Evolutionary conservation across 1,140 invertebrate genomes (phyloP).

Genomic region (Periplaneta americana): DNA sequence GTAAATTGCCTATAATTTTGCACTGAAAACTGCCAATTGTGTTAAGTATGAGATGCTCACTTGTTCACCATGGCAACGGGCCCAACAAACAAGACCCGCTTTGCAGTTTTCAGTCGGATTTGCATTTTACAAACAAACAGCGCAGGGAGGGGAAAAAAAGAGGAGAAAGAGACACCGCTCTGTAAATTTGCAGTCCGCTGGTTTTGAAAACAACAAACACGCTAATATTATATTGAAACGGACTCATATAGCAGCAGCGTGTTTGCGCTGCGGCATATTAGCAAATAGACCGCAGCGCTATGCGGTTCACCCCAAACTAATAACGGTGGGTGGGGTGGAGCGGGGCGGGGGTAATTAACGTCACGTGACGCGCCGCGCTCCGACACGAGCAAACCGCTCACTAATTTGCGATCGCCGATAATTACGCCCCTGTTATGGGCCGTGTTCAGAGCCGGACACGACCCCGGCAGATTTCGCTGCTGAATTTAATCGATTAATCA

Average conservation of each 20-base stretch:
- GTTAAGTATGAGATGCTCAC: not conserved
- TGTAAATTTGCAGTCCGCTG: not conserved
- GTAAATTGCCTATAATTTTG: no score
- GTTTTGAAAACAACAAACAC: not conserved
- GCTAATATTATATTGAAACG: not conserved
- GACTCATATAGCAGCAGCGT: not conserved
- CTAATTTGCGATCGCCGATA: not conserved
- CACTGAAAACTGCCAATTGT: no score
- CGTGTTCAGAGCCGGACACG: not conserved
- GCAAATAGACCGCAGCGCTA: not conserved
- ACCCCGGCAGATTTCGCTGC: not conserved
- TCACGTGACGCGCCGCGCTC: not conserved
- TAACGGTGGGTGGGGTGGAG: not conserved
- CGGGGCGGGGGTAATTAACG: not conserved
- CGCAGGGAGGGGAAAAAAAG: not conserved
- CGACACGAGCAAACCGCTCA: not conserved
- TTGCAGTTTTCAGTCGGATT: not conserved
- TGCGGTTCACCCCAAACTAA: constrained; percentile 2
- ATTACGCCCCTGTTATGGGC: not conserved
- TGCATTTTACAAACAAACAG: not conserved
- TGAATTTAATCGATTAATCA: not conserved
- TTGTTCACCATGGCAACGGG: not conserved
- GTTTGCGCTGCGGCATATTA: not conserved
- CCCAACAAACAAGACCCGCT: not conserved
- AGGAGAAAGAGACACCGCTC: not conserved